Base-by-base conservation (phyloP, 1,140 invertebrate species). In the Linepithema humile region DNA sequence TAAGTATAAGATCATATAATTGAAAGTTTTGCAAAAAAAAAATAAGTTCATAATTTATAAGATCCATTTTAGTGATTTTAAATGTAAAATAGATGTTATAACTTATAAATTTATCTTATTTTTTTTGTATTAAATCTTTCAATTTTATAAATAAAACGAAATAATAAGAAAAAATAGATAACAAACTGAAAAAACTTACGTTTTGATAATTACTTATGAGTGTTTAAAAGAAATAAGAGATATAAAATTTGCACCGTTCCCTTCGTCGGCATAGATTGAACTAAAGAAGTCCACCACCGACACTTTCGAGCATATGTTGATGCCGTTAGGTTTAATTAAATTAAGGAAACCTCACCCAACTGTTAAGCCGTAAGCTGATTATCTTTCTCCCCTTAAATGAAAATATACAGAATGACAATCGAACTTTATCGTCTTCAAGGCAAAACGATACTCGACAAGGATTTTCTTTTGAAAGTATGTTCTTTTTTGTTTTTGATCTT, bases 251-350 rank as follows among this genome's bases (percentile, higher is more conserved):
- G 55, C 17, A 73, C 20, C 45, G 60, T 55, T 55, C 48, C 45
- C 50, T 59, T 82, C 72, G 83, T 82, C 78, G 80, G 90, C 86
- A 89, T 73, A 62, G 67, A 84, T 88, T 75, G 87, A 90, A 94
- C 91, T 93, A 91, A 89, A 91, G 88, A 84, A 80, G 67, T 86
- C 73, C 65, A 78, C 73, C 85, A 59, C 40, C 85, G 67, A 82
- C 60, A 86, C 84, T 89, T 89, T 87, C 88, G 84, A 90, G 78
- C 90, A 90, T 91, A 92, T 92, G 90, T 92, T 93, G 91, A 92
- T 93, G 90, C 89, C 90, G 70, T 94, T 92, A 92, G 53, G 59
- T 50, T n/a, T 93, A 93, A 94, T 94, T 92, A 69, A 94, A 87
- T 94, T 94, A 93, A 17, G n/a, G 94, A 94, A 94, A 86, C 93